Evolutionary conservation across 2,113 vertebrate genomes (phyloP), one percentile per base, ranked within the genome.

Genomic region (Blennius ocellaris): DNA sequence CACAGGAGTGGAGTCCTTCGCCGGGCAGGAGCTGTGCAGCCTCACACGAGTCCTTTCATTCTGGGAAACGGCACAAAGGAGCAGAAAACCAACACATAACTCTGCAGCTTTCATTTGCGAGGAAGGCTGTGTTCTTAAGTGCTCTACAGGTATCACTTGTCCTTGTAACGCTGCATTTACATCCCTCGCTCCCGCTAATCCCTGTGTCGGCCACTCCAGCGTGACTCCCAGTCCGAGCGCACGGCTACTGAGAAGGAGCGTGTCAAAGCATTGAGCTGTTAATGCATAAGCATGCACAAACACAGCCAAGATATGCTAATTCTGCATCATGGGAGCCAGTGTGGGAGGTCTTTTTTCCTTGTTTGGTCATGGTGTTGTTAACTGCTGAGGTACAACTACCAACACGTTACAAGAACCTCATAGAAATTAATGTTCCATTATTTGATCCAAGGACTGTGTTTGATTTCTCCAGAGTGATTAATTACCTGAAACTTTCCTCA

Each of bases 131-230:
- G 66, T 53, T 79, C 51, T 72, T 39, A 84, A 90, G 92, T 85
- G 83, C 76, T 81, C 82, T 80, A 84, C 74, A 92, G 83, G 90
- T 90, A 86, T 72, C 61, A 55, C 15, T 30, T 66, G 62, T 82
- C 79, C 73, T 79, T 47, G 37, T 82, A 52, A 55, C 8, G 60
- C 62, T 72, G 66, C 78, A 54, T 78, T 71, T 57, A 11, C 38
- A 63, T 72, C 71, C 72, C 59, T 53, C 64, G 64, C 83, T 85
- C 65, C 21, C 21, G 69, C 69, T 94, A 94, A 95, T 94, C 92
- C 91, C 91, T 73, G 81, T 85, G 87, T 89, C 87, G 57, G 86
- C 90, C 92, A 93, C 94, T 95, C 88, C 83, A 94, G 87, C 49
- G 80, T 67, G 80, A 73, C 69, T 90, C 76, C 56, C 58, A 82